These are phyloP conservation scores for Ctenochaetus hawaiiensis DNA, from an alignment of 2,797 vertebrate genomes.

Conservation along the genomic window DNA sequence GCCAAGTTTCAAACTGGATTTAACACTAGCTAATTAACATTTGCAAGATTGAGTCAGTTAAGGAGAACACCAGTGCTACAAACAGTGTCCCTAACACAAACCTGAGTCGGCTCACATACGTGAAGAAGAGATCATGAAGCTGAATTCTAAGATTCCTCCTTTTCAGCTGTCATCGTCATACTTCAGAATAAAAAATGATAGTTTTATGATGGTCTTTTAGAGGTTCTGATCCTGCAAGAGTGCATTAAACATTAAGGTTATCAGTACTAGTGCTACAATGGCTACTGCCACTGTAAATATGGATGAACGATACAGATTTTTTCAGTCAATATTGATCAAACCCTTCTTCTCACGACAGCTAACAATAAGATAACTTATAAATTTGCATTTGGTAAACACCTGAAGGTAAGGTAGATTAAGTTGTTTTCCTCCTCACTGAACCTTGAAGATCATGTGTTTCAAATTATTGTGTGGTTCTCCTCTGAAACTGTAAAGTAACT, in stretches of 20 bases:
- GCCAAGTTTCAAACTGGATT: constrained; percentile 33
- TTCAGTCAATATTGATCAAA: too few relatives aligned
- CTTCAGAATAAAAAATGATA: not conserved
- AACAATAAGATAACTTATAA: too few relatives aligned
- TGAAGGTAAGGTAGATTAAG: too few relatives aligned
- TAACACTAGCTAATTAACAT: not conserved
- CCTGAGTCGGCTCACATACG: not conserved
- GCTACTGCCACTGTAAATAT: too few relatives aligned
- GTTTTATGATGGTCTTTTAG: not conserved
- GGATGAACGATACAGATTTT: too few relatives aligned
- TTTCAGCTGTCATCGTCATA: not conserved
- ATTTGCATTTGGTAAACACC: too few relatives aligned
- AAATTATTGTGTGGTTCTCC: too few relatives aligned
- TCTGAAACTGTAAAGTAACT: too few relatives aligned
- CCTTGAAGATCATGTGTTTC: too few relatives aligned
- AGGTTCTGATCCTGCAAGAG: not conserved
- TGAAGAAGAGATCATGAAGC: not conserved
- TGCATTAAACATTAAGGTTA: constrained; percentile 24
- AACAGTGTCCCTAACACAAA: not conserved
- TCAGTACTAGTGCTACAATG: not conserved
- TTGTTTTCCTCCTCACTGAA: too few relatives aligned
- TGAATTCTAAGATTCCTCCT: not conserved
- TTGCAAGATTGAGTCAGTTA: not conserved
- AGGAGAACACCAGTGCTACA: not conserved
- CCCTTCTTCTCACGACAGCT: too few relatives aligned